Base-by-base conservation (phyloP, 2,888 invertebrate species). In the Megastigmus dorsalis region DNA sequence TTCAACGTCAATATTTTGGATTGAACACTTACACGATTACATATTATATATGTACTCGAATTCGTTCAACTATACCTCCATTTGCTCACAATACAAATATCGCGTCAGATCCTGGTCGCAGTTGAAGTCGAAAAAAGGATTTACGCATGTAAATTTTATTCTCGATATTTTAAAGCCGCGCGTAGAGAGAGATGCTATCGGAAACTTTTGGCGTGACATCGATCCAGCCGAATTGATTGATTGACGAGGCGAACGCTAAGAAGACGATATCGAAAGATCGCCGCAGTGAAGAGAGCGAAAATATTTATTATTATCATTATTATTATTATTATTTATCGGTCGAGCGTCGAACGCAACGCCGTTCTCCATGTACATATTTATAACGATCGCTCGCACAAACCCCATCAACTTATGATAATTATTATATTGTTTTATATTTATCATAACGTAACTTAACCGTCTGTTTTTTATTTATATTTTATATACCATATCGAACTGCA, bases 351-450 rank as follows among this genome's bases (percentile, higher is more conserved):
- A 45, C 50, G 70, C 59, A 33, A 7, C 9, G 13, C 50, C 48
- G 43, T 45, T 71, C 43, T 57, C 15, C 67, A 71, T 75, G 72
- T 75, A 75, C 57, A 75, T 72, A 75, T 75, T 67, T 68, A 63
- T 65, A 68, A 59, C 54, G 54, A 75, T 62, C 54, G 72, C 57
- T 57, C 55, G 38, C 20, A 36, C 65, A 52, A 30, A 28, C 18
- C 36, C 28, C 52, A 13, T 38, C 26, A 45, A 55, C 1, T 28
- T 50, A 60, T 36, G 3, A 54, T 54, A 59, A 65, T 38, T 54
- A 57, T 36, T 54, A 36, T 69, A 69, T 59, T 52, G 23, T 67
- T 55, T 33, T 66, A 36, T 36, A 30, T 26, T 30, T 30, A 9
- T 52, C n/a, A 15, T 50, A 15, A n/a, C n/a, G n/a, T n/a, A n/a